Conservation (phyloP, 2,797 vertebrate species). For the Ibycter americanus region DNA sequence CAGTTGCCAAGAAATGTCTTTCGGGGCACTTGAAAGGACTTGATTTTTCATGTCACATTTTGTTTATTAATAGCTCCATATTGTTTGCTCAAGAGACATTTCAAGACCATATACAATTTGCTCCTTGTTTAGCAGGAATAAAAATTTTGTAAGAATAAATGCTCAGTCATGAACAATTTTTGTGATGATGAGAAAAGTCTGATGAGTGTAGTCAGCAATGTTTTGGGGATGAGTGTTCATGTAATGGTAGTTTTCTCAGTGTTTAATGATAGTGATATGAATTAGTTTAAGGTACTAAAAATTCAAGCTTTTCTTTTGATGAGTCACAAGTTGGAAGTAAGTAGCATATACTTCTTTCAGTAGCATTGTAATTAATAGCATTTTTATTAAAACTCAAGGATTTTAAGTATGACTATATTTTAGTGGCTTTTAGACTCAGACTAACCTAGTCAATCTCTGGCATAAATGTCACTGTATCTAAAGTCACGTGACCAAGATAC, state of each 20-base stretch:
- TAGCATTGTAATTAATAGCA: neutral
- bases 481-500: neutral
- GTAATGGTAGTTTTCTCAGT: neutral
- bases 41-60: constrained; percentile 36
- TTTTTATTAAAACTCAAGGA: neutral
- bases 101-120: neutral
- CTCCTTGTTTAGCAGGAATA: neutral
- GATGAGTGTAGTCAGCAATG: constrained; percentile 15
- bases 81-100: constrained; percentile 35
- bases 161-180: constrained; percentile 30
- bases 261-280: neutral
- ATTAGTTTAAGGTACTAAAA: neutral
- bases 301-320: neutral
- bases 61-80: constrained; percentile 41
- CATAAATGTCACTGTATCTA: neutral
- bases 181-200: constrained; percentile 8
- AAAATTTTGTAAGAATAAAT: neutral
- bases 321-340: neutral
- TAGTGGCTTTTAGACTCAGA: neutral
- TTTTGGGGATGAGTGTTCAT: neutral
- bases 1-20: constrained; percentile 18
- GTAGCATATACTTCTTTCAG: neutral
- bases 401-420: neutral
- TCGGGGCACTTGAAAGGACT: neutral
- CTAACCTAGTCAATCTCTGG: neutral